Evolutionary conservation across 2,888 invertebrate species (phyloP).

Genomic region (Elysia crispata): DNA sequence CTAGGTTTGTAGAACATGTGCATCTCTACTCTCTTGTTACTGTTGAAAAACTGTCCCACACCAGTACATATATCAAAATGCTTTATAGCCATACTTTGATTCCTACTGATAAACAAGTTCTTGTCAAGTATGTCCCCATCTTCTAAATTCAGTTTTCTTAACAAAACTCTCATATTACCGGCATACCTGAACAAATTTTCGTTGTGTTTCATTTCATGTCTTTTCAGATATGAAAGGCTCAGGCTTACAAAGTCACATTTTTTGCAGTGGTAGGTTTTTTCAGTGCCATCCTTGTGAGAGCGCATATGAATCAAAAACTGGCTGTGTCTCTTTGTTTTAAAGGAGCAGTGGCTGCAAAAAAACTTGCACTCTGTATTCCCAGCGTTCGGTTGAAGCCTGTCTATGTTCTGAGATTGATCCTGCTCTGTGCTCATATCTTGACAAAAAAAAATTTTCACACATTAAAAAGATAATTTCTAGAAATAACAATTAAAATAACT

Average conservation of each 20-base stretch:
- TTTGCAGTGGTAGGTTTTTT: conserved; percentile 67
- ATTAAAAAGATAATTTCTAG: too few species aligned
- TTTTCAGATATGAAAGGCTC: conserved; percentile 74
- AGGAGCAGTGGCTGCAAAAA: conserved; percentile 78
- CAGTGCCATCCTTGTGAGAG: conserved; percentile 66
- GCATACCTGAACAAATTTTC: conserved; percentile 46
- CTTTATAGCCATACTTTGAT: too few species aligned
- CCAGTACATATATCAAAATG: too few species aligned
- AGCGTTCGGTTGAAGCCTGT: conserved; percentile 43
- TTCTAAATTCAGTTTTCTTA: too few species aligned
- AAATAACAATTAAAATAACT: too few species aligned
- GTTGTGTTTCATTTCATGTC: conserved; percentile 76
- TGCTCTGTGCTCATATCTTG: conserved; percentile 14
- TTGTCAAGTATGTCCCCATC: too few species aligned
- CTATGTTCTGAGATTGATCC: conserved; percentile 27
- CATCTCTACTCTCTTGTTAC: too few species aligned
- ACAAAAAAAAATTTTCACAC: too few species aligned
- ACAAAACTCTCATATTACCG: not conserved
- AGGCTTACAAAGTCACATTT: conserved; percentile 76
- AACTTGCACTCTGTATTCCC: conserved; percentile 73
- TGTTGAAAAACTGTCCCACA: too few species aligned
- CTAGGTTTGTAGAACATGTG: too few species aligned
- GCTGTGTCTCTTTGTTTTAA: conserved; percentile 78
- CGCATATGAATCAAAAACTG: conserved; percentile 76
- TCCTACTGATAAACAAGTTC: too few species aligned